These are phyloP conservation scores for Anableps anableps DNA, from an alignment of 2,797 vertebrate species.

Conservation along the genomic window DNA sequence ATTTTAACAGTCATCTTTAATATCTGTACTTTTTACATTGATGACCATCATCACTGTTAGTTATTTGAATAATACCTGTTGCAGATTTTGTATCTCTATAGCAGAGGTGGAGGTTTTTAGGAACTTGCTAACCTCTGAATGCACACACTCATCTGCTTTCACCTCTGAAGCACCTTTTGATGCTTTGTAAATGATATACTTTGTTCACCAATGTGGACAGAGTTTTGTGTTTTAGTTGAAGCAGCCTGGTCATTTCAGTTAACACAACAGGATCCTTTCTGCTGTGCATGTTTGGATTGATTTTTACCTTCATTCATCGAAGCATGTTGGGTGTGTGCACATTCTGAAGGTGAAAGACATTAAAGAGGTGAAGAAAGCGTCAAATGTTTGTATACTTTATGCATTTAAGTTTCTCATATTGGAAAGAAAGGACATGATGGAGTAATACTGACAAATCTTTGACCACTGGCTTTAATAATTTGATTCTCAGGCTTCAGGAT, in stretches of 20 bases:
- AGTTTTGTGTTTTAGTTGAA: constrained; percentile 76
- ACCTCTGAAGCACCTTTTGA: constrained; percentile 69
- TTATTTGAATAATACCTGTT: constrained; percentile 33
- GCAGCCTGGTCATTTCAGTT: constrained; percentile 74
- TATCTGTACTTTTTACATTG: background rate
- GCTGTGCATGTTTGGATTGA: constrained; percentile 44
- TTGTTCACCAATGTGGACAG: constrained; percentile 74
- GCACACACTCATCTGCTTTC: constrained; percentile 53
- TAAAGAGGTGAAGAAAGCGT: constrained; percentile 45
- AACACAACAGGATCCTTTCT: constrained; percentile 62
- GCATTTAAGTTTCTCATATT: constrained; percentile 47
- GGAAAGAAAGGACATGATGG: constrained; percentile 25
- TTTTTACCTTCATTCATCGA: constrained; percentile 53
- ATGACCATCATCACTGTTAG: constrained; percentile 19
- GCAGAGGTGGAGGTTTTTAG: constrained; percentile 43
- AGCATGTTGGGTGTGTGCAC: constrained; percentile 14
- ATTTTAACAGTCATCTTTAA: background rate
- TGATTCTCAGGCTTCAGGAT: constrained; percentile 43
- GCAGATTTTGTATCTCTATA: constrained; percentile 26
- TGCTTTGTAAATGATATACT: constrained; percentile 74
- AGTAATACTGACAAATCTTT: constrained; percentile 36
- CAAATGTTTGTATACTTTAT: constrained; percentile 47
- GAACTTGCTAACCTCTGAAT: constrained; percentile 41
- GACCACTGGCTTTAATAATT: constrained; percentile 28
- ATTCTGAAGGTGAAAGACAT: constrained; percentile 25